Percentiles rank a stretch among this genome's conserved stretches.
These are phyloP conservation scores for Hydrolagus colliei DNA, from an alignment of 2,797 vertebrate species.

Conservation along the genomic window DNA sequence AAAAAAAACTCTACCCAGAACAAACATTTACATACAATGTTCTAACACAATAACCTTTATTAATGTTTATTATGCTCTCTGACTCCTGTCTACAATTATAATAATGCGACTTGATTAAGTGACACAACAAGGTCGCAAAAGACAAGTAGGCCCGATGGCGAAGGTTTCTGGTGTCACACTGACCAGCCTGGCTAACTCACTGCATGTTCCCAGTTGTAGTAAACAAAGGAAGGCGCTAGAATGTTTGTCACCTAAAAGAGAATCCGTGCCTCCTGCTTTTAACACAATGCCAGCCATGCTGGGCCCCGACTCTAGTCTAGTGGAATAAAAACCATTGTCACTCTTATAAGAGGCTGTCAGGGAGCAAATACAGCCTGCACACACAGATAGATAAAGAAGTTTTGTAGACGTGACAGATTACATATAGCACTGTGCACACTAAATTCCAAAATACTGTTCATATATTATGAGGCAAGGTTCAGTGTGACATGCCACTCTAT, in stretches of 20 bases:
- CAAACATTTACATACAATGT: constrained; percentile 52
- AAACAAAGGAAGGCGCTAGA: neutral
- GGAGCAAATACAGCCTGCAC: neutral
- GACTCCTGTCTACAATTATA: constrained; percentile 37
- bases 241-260: neutral
- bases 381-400: neutral
- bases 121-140: constrained; percentile 44
- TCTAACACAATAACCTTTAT: constrained; percentile 44
- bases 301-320: too few relatives aligned
- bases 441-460: neutral
- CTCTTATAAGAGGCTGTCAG: neutral
- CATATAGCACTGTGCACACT: neutral
- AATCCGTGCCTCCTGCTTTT: neutral
- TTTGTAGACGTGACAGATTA: neutral
- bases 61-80: constrained; percentile 45
- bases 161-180: constrained; percentile 8
- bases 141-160: constrained; percentile 45
- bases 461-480: too few relatives aligned
- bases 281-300: neutral
- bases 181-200: neutral
- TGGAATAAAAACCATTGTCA: neutral
- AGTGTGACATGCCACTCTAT: neutral
- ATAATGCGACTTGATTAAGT: constrained; percentile 12
- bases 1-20: constrained; percentile 44
- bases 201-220: neutral